Base-by-base conservation (phyloP, 2,888 invertebrate genomes). In the Therioaphis trifolii region DNA sequence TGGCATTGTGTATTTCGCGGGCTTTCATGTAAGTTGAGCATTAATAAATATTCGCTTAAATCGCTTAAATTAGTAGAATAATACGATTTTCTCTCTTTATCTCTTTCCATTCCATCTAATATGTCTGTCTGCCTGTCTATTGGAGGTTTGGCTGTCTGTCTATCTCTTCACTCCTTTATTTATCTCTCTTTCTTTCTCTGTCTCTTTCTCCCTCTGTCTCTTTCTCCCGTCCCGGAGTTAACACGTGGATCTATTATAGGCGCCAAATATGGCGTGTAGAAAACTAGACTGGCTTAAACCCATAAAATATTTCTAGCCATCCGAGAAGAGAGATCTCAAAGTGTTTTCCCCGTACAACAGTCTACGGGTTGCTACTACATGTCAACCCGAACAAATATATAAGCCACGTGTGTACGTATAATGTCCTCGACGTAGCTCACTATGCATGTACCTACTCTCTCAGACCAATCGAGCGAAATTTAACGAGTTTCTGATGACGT, bases 201-300 rank as follows among this genome's bases (percentile, higher is more conserved):
- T n/a, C n/a, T n/a, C n/a, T n/a, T n/a, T n/a, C n/a, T n/a, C n/a
- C n/a, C n/a, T n/a, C n/a, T n/a, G n/a, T n/a, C 21, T 69, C 40
- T 15, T 27, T 29, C 49, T 27, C n/a, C 27, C 21, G 21, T 55
- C n/a, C n/a, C 61, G 61, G 15, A 4, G 61, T 2, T 61, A 14
- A 61, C 61, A 29, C 61, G 61, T 61, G 61, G 74, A 55, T 55
- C 74, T 21, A 40, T 74, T 74, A 74, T 24, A 52, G 35, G 52
- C 21, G n/a, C 72, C 15, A 40, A 58, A 75, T 75, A 75, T 58
- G 75, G 58, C 12, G 18, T 12, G 74, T 75, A 75, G 75, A 75
- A 72, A 75, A 58, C 58, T 24, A 24, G 40, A 75, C 58, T 75
- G 40, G 75, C 40, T 35, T 40, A 14, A 43, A 43, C 43, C 18